Base-by-base conservation (phyloP, 2,113 vertebrate species). In the Oplegnathus fasciatus region DNA sequence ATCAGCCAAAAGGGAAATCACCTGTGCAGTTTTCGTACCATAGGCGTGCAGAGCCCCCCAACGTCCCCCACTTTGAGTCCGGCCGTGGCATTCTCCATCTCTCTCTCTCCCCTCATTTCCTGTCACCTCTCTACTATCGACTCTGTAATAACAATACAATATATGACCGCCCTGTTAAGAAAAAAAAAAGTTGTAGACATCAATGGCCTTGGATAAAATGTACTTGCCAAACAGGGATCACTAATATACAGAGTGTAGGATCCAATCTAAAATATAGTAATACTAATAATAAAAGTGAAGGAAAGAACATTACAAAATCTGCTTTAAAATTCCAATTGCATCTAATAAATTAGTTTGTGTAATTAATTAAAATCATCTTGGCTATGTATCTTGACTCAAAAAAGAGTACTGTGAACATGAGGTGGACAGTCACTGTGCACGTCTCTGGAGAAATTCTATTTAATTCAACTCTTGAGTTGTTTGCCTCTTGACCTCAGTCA, bases 401-500 rank as follows among this genome's bases (percentile, higher is more conserved):
- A 37, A 37, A 37, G 37, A 37, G 4, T 40, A 15, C 42, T 30
- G 17, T 48, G 15, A 44, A 32, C 50, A 8, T 18, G 28, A 40
- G 24, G 37, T 20, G 26, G 26, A 17, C 64, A 32, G 26, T 13
- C 46, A 2, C 28, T 50, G 42, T 32, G 55, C 7, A 9, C 8
- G 8, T 26, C 14, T 42, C 26, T 67, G 26, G 28, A 50, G 54
- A 37, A 22, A n/a, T n/a, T 57, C 37, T 9, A 40, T 54, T 66
- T 9, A 54, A 20, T 48, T 54, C 4, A 28, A n/a, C 5, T 28
- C 24, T 30, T 30, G 9, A 24, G 5, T 44, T 64, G 7, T 72
- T 82, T 30, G 30, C 79, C 50, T 69, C 46, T 34, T 75, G 28
- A 62, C 46, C 64, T 70, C 44, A 1, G 54, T 72, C 55, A 57